Evolutionary conservation across 2,888 invertebrate species (phyloP), one percentile per base, ranked within the genome.

Genomic region (Lacanobia oleracea): DNA sequence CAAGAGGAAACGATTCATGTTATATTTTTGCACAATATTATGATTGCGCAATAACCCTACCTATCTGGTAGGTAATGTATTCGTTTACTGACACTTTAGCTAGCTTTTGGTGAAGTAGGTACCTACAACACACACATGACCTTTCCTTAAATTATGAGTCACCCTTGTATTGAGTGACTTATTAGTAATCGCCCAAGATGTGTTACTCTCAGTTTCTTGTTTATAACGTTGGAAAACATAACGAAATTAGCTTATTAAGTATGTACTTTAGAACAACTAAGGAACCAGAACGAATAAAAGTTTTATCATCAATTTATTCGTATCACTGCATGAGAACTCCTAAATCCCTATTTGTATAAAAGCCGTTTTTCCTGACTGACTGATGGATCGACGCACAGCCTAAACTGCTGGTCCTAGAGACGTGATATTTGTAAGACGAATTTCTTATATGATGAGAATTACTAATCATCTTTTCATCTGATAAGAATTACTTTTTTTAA

Each of bases 1-100:
- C 7, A 23, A 71, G 23, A 23, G n/a, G 2, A 70, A 45, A 43
- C 40, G 0, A 14, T 23, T 21, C 18, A 8, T 10, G 48, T 18
- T n/a, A 50, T 12, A 56, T n/a, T 56, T 56, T 71, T 61, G 33
- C 73, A 53, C 14, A 53, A 63, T 45, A 27, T 27, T 72, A 50
- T 14, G 14, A 18, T 67, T 50, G 37, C 23, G 48, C 33, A 48
- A 67, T 56, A 56, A 5, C 4, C 0, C 10, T n/a, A n/a, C 16
- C 45, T 45, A 48, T n/a, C 33, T 33, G 33, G 33, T 33, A 3
- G 4, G 33, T 2, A 16, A 65, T 50, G 23, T 14, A 37, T 43
- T 33, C 18, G 33, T 14, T n/a, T 1, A 54, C 2, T 23, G 64
- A 50, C 21, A 37, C 40, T 45, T 43, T 5, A 9, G 50, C 23